Evolutionary conservation across 92 coral and sea anemone genomes (phyloP), one percentile per base, ranked within the genome.

Genomic region (Pocillopora grandis): DNA sequence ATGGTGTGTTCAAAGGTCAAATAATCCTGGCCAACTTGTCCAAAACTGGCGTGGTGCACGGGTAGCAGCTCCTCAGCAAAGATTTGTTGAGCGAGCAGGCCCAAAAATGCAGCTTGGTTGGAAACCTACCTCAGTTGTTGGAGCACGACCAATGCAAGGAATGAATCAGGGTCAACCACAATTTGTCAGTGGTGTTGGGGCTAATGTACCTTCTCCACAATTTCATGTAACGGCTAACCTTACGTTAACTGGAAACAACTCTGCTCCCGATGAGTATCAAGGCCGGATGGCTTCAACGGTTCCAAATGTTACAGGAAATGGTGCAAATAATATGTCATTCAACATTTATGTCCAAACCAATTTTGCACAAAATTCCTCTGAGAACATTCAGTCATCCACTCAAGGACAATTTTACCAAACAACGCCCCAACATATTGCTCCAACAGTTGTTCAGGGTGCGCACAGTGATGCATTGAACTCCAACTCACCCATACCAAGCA

Each of bases 181-280:
- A 33, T 56, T 76, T 23, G 90, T 86, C 11, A 58, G 75, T 48
- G 85, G 78, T 36, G 80, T 68, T 5, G 87, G 76, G 42, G 77
- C 75, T 62, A 67, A 69, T 62, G 92, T 71, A 63, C 88, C 91
- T 5, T 87, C 94, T 12, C 98, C 98, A 12, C 98, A 96, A 66
- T 96, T 96, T 78, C 96, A 94, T 76, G 98, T 96, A 2, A 94
- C 95, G 10, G 98, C 95, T 56, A 95, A 95, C 37, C 96, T 96
- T 20, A 90, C 86, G 71, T 89, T 90, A 57, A 83, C 90, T 73
- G 80, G 91, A 16, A 77, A 86, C 69, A 84, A 74, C 79, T 77
- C 88, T 8, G 71, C 84, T 31, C 79, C 76, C 10, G 84, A 81
- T 89, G 79, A 74, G 10, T 62, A 52, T 56, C 86, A 71, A 49